Evolutionary conservation across 2,797 vertebrate species (phyloP), one percentile per base, ranked within the genome.

Genomic region (Aeoliscus strigatus): DNA sequence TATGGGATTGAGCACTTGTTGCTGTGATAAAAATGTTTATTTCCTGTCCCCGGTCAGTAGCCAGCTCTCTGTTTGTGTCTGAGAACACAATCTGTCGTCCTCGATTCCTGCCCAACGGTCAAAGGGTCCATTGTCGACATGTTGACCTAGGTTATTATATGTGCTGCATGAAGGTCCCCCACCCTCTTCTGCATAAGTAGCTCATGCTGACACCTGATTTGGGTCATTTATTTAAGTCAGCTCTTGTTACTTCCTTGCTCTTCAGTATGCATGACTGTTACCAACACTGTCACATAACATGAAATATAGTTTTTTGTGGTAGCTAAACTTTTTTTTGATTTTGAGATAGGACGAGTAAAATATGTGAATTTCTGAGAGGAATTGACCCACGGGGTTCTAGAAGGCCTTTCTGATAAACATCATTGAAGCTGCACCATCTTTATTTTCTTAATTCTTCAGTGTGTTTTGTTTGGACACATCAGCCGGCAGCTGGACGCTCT

Each of bases 91-190:
- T 45, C 51, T 47, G 48, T 53, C 47, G 46, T 28, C 45, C 53
- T 60, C 26, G 39, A 35, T 60, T 51, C 45, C 36, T 36, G 6
- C 7, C n/a, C 27, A 62, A 39, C 26, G 34, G 51, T 41, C 52
- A 52, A 37, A 51, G 3, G 5, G n/a, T 35, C 56, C 31, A 60
- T 74, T 63, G 65, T 77, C 30, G 52, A 27, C 43, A 45, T 52
- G 41, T 55, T 67, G 65, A 77, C 56, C 42, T 30, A 12, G 32
- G 36, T 43, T 58, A 36, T 60, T 51, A 15, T 51, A 48, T 44
- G 24, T 18, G 12, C 17, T 18, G 17, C 25, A 14, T 43, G 12
- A 31, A 44, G 26, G 18, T 28, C 28, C 41, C 17, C 39, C 27
- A 28, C 49, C 54, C 47, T 45, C 18, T 9, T 11, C 9, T 23